A percentile compares a stretch with the other conserved stretches of the same genome.
phyloP scores from a whole-genome alignment of 2,113 vertebrate genomes.

The Irena cyanogastra region DNA sequence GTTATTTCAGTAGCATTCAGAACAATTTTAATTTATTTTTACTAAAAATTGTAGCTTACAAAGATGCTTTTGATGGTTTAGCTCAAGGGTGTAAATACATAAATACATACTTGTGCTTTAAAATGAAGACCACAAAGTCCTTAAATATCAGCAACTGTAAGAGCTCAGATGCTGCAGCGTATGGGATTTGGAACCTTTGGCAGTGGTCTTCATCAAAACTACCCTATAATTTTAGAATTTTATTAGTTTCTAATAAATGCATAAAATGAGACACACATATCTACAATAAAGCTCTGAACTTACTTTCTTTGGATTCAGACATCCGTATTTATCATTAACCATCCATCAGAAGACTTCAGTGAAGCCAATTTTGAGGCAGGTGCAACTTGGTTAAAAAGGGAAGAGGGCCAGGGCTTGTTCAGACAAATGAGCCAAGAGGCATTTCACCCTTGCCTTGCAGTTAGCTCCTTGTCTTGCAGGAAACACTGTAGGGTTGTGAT shows the following conservation, averaged over 20 bases:
- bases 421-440: neutral
- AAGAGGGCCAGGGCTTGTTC: neutral
- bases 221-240: neutral
- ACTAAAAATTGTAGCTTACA: constrained; percentile 54
- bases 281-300: neutral
- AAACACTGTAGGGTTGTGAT: neutral
- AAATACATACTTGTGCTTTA: neutral
- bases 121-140: neutral
- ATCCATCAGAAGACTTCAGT: neutral
- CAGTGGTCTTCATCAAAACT: neutral
- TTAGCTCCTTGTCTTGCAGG: neutral
- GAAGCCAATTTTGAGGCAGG: neutral
- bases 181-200: neutral
- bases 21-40: constrained; percentile 67
- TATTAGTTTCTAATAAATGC: neutral
- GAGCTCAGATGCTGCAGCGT: neutral
- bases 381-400: neutral
- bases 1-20: constrained; percentile 44
- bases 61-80: constrained; percentile 35
- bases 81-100: constrained; percentile 36
- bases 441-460: neutral
- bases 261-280: neutral
- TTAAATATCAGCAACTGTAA: neutral
- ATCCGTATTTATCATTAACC: neutral
- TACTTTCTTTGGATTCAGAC: neutral